phyloP scores from a whole-genome alignment of 2,888 invertebrate species.

The Amorpha juglandis region DNA sequence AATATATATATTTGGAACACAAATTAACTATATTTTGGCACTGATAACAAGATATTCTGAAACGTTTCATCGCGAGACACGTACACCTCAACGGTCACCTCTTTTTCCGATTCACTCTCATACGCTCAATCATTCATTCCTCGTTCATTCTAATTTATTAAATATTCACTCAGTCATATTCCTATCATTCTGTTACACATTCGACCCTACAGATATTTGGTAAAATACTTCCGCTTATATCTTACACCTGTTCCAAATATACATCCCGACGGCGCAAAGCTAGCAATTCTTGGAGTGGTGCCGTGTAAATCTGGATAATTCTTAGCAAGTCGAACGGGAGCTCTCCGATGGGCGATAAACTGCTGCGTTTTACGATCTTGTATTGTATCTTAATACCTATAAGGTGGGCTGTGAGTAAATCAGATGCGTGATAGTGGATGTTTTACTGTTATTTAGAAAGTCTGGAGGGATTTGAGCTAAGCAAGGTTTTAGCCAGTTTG shows the following conservation, averaged over 20 bases:
- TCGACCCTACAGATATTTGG: no score
- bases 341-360: constrained; percentile 41
- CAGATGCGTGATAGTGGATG: constrained; percentile 10
- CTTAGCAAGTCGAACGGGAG: constrained; percentile 29
- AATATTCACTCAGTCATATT: no score
- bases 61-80: no score
- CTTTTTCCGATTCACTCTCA: no score
- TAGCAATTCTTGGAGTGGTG: constrained; percentile 43
- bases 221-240: background rate
- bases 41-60: no score
- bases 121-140: no score
- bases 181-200: no score
- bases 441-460: constrained; percentile 2
- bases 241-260: constrained; percentile 8
- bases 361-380: constrained; percentile 38
- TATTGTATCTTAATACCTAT: constrained; percentile 18
- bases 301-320: constrained; percentile 43
- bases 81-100: no score
- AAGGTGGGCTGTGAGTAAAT: constrained; percentile 3
- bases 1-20: no score
- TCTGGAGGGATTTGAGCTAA: background rate
- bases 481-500: background rate
- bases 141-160: no score
- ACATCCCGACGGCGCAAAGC: constrained; percentile 37
- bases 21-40: no score